Base-by-base conservation (phyloP, 2,113 vertebrate genomes). In the Setophaga coronata region DNA sequence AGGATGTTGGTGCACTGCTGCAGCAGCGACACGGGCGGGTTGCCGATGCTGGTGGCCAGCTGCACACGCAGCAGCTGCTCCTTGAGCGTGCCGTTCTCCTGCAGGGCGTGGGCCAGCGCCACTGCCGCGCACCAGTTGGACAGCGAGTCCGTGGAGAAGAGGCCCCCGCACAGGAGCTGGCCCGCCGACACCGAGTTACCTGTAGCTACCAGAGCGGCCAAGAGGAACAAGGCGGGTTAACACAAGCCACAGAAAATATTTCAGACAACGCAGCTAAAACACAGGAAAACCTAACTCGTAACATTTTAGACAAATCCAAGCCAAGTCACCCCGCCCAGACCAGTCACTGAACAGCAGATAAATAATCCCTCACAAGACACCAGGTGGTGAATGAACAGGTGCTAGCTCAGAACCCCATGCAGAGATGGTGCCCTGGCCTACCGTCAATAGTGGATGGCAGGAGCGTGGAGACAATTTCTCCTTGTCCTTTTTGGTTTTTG, bases 1-100 rank as follows among this genome's bases (percentile, higher is more conserved):
- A 99, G 99, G 96, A 99, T 99, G 98, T 99, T 99, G 98, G 99
- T 99, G 96, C 99, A 99, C 94, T 99, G 99, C 90, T 99, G 99
- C 89, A 99, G 98, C 95, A 99, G 98, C 1, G 99, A 99, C 42
- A 99, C 99, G 0, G 99, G 99, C 1, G 99, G 99, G 91, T 99
- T 99, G 66, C 99, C 99, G 4, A 99, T 98, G 91, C 99, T 99
- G 4, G 99, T 99, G 29, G 99, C 99, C 6, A 99, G 98, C 76
- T 99, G 99, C 14, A 99, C 99, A 69, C 99, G 95, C 80, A 99
- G 98, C 81, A 99, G 97, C 93, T 99, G 99, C 73, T 99, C 99
- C 87, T 99, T 99, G 97, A 99, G 99, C 3, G 98, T 98, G 67
- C 98, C 98, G 3, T 99, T 99, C 90, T 99, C 99, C 97, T 99